These are phyloP conservation scores for Sanderia malayensis DNA, from an alignment of 30 jellyfish, hydroid and myxozoan genomes.

Conservation along the genomic window DNA sequence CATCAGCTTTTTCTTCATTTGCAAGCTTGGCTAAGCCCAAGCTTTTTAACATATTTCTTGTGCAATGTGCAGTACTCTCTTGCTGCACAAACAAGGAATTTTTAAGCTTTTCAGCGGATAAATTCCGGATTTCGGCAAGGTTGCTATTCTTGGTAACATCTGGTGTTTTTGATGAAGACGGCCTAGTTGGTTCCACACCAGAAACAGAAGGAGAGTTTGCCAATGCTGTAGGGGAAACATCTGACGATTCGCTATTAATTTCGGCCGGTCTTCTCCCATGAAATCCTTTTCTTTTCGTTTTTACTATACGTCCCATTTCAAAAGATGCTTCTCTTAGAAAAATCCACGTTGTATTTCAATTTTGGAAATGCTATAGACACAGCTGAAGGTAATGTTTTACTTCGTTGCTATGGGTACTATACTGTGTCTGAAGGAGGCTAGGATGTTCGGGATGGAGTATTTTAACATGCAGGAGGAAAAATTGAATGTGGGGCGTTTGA, in stretches of 20 bases:
- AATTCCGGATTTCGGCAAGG: not conserved
- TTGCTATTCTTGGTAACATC: not conserved
- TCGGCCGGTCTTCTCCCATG: not conserved
- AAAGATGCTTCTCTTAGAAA: not conserved
- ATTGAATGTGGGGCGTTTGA: not conserved
- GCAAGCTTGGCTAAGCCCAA: conserved; percentile 12
- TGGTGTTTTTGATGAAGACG: not conserved
- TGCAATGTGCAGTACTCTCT: not conserved
- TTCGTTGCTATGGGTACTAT: not conserved
- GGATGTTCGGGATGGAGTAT: not conserved
- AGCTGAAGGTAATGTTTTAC: not conserved
- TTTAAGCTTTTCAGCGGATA: conserved; percentile 28
- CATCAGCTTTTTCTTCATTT: conserved; percentile 13
- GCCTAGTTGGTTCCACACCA: too few relatives aligned
- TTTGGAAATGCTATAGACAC: not conserved
- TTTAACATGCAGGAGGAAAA: not conserved
- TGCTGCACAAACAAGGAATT: conserved; percentile 9
- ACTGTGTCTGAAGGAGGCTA: not conserved
- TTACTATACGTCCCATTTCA: not conserved
- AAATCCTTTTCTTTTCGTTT: not conserved
- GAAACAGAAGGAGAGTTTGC: not conserved
- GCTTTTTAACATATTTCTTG: conserved; percentile 10
- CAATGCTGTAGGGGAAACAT: not conserved
- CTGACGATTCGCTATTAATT: not conserved
- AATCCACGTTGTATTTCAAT: not conserved